Percentiles rank a stretch among this genome's conserved stretches.
These are phyloP conservation scores for Palythoa heliodiscus DNA, from an alignment of 92 coral and sea anemone species.

Conservation along the genomic window DNA sequence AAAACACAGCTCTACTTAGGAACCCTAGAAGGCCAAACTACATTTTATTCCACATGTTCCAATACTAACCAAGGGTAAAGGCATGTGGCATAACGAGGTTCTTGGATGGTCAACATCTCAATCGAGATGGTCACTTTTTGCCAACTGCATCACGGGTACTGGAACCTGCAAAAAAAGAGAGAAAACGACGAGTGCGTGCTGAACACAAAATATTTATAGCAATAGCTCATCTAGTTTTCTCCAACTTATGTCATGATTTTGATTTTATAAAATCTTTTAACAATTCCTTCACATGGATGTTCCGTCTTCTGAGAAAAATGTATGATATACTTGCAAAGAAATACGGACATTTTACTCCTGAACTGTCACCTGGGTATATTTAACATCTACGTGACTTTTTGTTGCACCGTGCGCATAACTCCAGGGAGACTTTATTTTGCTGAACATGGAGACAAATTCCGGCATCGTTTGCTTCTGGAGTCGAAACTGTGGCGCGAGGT, in stretches of 20 bases:
- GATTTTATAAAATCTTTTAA: neutral
- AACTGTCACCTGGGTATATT: constrained; percentile 32
- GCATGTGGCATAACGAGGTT: neutral
- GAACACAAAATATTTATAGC: constrained; percentile 51
- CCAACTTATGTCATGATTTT: neutral
- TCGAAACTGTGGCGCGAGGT: neutral
- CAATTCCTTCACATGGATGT: neutral
- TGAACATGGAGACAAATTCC: constrained; percentile 96
- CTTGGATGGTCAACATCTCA: neutral
- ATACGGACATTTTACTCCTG: constrained; percentile 85
- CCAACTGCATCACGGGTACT: neutral
- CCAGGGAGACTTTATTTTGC: constrained; percentile 88
- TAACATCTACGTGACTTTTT: constrained; percentile 60
- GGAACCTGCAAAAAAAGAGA: constrained; percentile 83
- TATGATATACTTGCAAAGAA: constrained; percentile 40
- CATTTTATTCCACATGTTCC: constrained; percentile 34
- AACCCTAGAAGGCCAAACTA: constrained; percentile 39
- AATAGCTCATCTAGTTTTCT: constrained; percentile 6
- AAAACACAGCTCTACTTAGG: constrained; percentile 12
- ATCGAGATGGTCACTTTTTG: neutral
- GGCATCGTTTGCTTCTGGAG: constrained; percentile 44
- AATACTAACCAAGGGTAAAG: constrained; percentile 42
- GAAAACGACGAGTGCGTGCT: constrained; percentile 95
- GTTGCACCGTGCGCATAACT: constrained; percentile 85
- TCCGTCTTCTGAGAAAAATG: neutral